Conservation (phyloP, 1,140 invertebrate species). For the Achatina immaculata region DNA sequence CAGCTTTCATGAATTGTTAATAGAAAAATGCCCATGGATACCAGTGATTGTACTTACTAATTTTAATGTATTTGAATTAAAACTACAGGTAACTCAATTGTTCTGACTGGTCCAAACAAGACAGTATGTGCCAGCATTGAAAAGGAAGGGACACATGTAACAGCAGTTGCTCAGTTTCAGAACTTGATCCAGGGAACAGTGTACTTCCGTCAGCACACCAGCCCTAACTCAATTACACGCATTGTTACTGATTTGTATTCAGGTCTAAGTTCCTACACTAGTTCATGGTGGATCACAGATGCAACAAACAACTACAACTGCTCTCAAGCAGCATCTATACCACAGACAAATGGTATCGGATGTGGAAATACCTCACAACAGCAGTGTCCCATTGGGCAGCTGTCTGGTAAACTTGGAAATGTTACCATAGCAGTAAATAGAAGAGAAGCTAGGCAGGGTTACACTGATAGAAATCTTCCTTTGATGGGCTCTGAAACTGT, state of each 20-base stretch:
- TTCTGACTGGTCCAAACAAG: neutral
- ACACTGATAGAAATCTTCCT: constrained; percentile 17
- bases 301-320: neutral
- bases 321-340: neutral
- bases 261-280: neutral
- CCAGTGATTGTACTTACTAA: too few species aligned
- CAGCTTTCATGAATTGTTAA: too few species aligned
- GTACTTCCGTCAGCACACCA: constrained; percentile 21
- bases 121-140: constrained; percentile 31
- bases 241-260: constrained; percentile 28
- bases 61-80: too few species aligned
- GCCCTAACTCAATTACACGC: neutral
- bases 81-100: constrained; percentile 18
- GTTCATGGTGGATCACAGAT: neutral
- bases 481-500: neutral
- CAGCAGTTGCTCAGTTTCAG: constrained; percentile 15
- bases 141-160: neutral
- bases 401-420: constrained; percentile 19
- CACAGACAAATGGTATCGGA: neutral
- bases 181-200: neutral
- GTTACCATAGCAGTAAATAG: neutral
- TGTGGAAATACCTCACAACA: neutral
- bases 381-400: neutral
- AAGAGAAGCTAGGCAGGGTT: neutral
- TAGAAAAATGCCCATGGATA: too few species aligned